Percentiles rank a stretch among this genome's conserved stretches.
Conservation (phyloP, 2,113 vertebrate species). For the Rhinolophus sinicus region DNA sequence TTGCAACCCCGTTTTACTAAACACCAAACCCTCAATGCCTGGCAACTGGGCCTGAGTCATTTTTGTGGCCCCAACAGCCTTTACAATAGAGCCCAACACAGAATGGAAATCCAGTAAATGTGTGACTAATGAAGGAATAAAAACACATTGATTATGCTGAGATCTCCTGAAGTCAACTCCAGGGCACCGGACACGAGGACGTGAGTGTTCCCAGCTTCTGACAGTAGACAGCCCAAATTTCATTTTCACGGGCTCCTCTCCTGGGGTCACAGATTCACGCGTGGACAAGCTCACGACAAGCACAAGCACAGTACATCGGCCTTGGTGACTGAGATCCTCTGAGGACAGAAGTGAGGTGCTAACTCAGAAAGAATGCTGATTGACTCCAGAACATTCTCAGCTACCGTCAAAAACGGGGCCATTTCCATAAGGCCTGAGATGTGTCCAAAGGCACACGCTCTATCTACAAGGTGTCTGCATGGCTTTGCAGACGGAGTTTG, state of each 20-base stretch:
- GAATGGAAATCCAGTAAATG: neutral
- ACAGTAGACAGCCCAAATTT: neutral
- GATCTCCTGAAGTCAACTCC: neutral
- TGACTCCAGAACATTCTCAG: neutral
- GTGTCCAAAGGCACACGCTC: neutral
- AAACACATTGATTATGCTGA: neutral
- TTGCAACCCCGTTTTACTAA: neutral
- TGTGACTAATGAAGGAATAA: neutral
- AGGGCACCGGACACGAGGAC: neutral
- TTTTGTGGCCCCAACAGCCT: neutral
- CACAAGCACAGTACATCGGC: rapidly evolving
- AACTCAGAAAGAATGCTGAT: neutral
- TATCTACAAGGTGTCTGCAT: neutral
- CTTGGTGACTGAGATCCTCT: neutral
- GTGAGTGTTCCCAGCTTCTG: neutral
- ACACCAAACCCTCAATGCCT: neutral
- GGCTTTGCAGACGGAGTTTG: neutral
- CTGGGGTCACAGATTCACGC: neutral
- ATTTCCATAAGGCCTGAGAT: neutral
- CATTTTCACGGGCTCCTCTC: neutral
- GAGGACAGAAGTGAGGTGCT: neutral
- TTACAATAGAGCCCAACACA: neutral
- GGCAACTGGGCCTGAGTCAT: neutral
- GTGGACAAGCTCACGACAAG: neutral
- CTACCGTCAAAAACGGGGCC: neutral